Evolutionary conservation across 1,140 invertebrate species (phyloP).

Genomic region (Augochlora pura): DNA sequence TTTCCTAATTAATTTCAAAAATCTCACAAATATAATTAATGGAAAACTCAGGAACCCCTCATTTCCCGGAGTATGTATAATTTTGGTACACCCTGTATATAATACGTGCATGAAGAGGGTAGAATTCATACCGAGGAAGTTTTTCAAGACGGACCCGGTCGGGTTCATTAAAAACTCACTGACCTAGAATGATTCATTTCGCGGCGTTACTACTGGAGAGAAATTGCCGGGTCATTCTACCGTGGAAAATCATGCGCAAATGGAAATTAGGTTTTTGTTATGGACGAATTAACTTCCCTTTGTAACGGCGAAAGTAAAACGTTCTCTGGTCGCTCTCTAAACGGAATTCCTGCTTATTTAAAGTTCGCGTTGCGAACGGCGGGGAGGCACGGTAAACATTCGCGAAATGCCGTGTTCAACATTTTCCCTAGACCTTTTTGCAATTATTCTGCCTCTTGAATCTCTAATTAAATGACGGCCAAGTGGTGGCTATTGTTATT

Average conservation of each 20-base stretch:
- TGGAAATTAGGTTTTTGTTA: background rate
- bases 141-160: slow-evolving; percentile 17
- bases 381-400: too few species aligned
- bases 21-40: too few species aligned
- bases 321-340: too few species aligned
- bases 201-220: background rate
- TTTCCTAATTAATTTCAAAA: too few species aligned
- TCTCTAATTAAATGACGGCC: background rate
- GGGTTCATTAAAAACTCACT: slow-evolving; percentile 55
- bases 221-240: background rate
- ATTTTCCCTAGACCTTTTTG: background rate
- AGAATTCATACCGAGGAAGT: too few species aligned
- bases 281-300: background rate
- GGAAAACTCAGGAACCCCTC: too few species aligned
- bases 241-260: background rate
- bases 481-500: too few species aligned
- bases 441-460: background rate
- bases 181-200: slow-evolving; percentile 14
- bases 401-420: background rate
- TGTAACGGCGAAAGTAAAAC: background rate
- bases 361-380: background rate
- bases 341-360: too few species aligned
- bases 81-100: too few species aligned
- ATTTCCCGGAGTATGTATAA: too few species aligned
- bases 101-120: too few species aligned